Percentiles rank a stretch among this genome's conserved stretches.
phyloP scores from a whole-genome alignment of 2,888 invertebrate genomes.

The Sesamia inferens region DNA sequence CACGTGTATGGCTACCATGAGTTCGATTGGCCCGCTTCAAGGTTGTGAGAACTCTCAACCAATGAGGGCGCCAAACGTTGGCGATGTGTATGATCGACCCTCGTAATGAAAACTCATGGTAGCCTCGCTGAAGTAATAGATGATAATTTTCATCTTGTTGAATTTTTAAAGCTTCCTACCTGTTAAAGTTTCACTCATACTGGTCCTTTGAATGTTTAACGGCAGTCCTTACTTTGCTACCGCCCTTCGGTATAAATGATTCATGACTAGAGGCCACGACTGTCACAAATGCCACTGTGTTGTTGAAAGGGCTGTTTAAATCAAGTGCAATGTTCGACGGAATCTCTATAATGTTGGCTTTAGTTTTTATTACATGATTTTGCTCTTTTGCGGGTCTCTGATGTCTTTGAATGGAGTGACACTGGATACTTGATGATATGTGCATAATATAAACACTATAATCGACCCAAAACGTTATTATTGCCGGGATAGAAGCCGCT shows the following conservation, averaged over 20 bases:
- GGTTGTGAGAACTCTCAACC: too few species aligned
- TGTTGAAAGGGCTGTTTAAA: conserved; percentile 50
- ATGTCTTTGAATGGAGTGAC: not conserved
- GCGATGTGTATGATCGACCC: too few species aligned
- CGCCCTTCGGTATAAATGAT: conserved; percentile 75
- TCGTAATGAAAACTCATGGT: too few species aligned
- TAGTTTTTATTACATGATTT: conserved; percentile 8
- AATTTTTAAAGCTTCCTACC: conserved; percentile 64
- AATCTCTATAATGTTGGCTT: conserved; percentile 11
- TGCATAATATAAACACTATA: not conserved
- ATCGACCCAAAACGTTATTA: too few species aligned
- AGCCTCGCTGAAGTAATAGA: conserved; percentile 44
- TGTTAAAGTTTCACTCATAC: conserved; percentile 56
- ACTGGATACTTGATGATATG: not conserved
- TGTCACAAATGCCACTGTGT: conserved; percentile 56
- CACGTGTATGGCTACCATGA: too few species aligned
- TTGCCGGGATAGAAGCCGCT: too few species aligned
- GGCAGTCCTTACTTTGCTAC: conserved; percentile 68
- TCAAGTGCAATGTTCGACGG: conserved; percentile 21
- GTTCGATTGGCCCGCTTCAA: too few species aligned
- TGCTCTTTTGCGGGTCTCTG: not conserved
- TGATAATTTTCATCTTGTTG: conserved; percentile 63
- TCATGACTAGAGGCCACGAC: conserved; percentile 68
- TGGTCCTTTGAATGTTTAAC: conserved; percentile 73
- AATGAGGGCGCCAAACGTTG: too few species aligned